Base-by-base conservation (phyloP, 2,888 invertebrate species). In the Cantharis rustica region DNA sequence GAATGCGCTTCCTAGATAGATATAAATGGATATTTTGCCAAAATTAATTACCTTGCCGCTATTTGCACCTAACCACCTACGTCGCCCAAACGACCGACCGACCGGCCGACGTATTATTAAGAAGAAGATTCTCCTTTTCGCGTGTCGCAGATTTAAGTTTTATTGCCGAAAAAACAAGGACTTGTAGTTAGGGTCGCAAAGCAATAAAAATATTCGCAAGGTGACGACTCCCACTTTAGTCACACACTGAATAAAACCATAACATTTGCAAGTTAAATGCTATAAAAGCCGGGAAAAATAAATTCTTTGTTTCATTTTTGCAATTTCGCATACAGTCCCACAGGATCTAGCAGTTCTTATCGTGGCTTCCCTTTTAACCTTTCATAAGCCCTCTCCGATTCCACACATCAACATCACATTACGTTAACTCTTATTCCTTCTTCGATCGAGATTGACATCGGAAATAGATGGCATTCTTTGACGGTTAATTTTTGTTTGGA, bases 191-290 rank as follows among this genome's bases (percentile, higher is more conserved):
- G 63, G 23, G 20, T 80, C 80, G 80, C 83, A 78, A 80, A 76
- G 82, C 86, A 86, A 87, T 87, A 88, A 88, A 88, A 88, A 88
- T 88, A 87, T 87, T 87, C 87, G 86, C 47, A 86, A 88, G 88
- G 88, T 88, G 88, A 88, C 86, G 88, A 88, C 87, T 88, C 87
- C 86, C 86, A 86, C 86, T 87, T 86, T 86, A 86, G 83, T 81
- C 86, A 86, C 86, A 86, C 83, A 85, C 85, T 84, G 86, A 85
- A 87, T 86, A 88, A 86, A 87, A 84, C 87, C 87, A 86, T 87
- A 87, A 88, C 87, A 89, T 89, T 89, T 89, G 88, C 89, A 89
- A 89, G 89, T 88, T 88, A 89, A 89, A 89, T 88, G 88, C 85
- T 86, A 88, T 88, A 88, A 88, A 87, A 84, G 85, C 82, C 83